Evolutionary conservation across 2,888 invertebrate genomes (phyloP).

Genomic region (Drosophila tripunctata): DNA sequence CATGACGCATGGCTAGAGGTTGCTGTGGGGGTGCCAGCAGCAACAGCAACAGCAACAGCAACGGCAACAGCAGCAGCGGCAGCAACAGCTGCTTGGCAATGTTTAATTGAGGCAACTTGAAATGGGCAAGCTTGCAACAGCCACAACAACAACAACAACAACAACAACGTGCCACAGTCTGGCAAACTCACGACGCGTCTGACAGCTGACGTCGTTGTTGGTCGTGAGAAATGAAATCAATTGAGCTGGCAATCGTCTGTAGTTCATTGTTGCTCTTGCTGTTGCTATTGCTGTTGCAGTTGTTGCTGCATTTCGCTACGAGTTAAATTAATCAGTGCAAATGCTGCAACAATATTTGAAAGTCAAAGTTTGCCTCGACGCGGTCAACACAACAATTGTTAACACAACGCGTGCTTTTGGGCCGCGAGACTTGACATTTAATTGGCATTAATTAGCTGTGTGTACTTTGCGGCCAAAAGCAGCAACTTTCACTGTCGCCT

Average conservation of each 20-base stretch:
- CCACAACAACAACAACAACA: not conserved
- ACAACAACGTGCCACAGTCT: conserved; percentile 27
- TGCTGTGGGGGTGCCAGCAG: conserved; percentile 27
- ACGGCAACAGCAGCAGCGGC: conserved; percentile 5
- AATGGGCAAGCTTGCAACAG: conserved; percentile 11
- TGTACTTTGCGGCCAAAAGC: conserved; percentile 41
- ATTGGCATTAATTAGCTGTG: conserved; percentile 74
- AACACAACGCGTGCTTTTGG: conserved; percentile 38
- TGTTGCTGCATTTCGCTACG: conserved; percentile 13
- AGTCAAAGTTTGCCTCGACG: conserved; percentile 53
- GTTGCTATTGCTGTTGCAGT: conserved; percentile 14
- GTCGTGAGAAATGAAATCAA: conserved; percentile 75
- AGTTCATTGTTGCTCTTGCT: not conserved
- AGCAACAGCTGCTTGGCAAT: conserved; percentile 27
- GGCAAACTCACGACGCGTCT: conserved; percentile 47
- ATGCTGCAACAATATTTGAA: conserved; percentile 57
- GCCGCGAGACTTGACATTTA: conserved; percentile 68
- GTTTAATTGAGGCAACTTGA: conserved; percentile 46
- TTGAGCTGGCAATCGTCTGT: conserved; percentile 49
- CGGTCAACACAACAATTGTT: conserved; percentile 50
- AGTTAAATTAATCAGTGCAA: conserved; percentile 56
- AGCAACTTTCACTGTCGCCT: conserved; percentile 73
- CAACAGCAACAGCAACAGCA: not conserved
- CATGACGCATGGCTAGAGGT: conserved; percentile 29
- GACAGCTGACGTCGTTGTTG: conserved; percentile 46